A percentile compares a stretch with the other conserved stretches of the same genome.
Evolutionary conservation across 1,140 invertebrate species (phyloP).

Genomic region (Ceratitis capitata): DNA sequence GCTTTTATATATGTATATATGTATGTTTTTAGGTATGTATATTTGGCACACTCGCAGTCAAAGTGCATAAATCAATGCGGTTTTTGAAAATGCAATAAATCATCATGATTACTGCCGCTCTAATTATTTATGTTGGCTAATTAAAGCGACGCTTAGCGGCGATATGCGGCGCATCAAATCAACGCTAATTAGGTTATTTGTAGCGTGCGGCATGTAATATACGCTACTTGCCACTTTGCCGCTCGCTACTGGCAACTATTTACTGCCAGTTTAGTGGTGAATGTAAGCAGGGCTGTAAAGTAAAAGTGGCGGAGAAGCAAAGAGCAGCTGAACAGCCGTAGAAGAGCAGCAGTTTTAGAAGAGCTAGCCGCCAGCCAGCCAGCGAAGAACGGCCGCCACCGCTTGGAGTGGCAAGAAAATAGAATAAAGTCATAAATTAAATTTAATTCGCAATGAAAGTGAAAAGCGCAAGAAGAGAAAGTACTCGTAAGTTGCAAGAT

Average conservation of each 20-base stretch:
- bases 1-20: no score
- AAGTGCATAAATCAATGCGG: slow-evolving; percentile 38
- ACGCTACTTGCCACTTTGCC: no score
- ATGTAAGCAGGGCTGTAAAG: neutral
- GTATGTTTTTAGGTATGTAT: neutral
- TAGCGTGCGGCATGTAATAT: slow-evolving; percentile 26
- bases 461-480: neutral
- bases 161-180: slow-evolving; percentile 24
- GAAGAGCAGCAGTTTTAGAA: no score
- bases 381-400: neutral
- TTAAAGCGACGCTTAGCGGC: slow-evolving; percentile 10
- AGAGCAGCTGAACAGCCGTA: neutral
- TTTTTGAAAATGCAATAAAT: slow-evolving; percentile 38
- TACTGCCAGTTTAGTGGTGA: neutral
- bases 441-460: slow-evolving; percentile 24
- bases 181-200: slow-evolving; percentile 34
- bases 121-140: slow-evolving; percentile 38
- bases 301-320: neutral
- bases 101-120: slow-evolving; percentile 32
- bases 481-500: neutral
- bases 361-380: neutral
- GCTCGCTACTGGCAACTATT: neutral
- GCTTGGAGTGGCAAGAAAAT: neutral
- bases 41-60: neutral
- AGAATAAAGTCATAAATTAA: slow-evolving; percentile 36